These are phyloP conservation scores for Drosophila santomea DNA, from an alignment of 1,140 invertebrate genomes.

Conservation along the genomic window DNA sequence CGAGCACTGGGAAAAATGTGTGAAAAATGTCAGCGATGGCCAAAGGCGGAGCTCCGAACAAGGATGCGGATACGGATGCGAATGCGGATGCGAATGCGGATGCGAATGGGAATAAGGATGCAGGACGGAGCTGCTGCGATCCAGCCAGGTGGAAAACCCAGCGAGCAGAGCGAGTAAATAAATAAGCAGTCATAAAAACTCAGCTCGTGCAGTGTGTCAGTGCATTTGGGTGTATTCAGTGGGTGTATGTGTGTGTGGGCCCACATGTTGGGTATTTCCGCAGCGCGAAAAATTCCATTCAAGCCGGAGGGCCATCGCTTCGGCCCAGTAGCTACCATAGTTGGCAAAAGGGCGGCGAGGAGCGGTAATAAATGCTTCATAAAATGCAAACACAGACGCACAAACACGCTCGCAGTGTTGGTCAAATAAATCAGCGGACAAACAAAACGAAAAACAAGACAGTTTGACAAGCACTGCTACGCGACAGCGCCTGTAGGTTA, in stretches of 20 bases:
- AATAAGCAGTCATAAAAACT: constrained; percentile 80
- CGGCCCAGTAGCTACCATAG: constrained; percentile 8
- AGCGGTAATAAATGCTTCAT: constrained; percentile 49
- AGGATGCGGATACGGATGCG: constrained; percentile 6
- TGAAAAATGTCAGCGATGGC: constrained; percentile 72
- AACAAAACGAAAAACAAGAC: constrained; percentile 5
- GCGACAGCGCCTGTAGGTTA: constrained; percentile 44
- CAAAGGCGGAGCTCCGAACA: constrained; percentile 53
- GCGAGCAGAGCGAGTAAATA: constrained; percentile 72
- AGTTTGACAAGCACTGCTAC: constrained; percentile 22
- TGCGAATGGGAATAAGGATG: constrained; percentile 9
- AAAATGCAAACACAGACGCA: constrained; percentile 41
- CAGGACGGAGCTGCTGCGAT: constrained; percentile 18
- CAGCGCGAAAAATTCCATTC: constrained; percentile 58
- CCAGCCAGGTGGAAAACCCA: constrained; percentile 77
- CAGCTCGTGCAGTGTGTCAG: constrained; percentile 36
- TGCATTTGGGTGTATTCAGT: constrained; percentile 13
- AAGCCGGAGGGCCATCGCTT: constrained; percentile 23
- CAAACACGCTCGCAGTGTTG: constrained; percentile 7
- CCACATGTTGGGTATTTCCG: constrained; percentile 66
- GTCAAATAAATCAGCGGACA: constrained; percentile 16
- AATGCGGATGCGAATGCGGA: not conserved
- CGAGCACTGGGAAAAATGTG: constrained; percentile 58
- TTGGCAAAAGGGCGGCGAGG: not conserved
- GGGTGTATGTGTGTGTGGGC: constrained; percentile 1